Base-by-base conservation (phyloP, 1,140 invertebrate species). In the Aphidius gifuensis region DNA sequence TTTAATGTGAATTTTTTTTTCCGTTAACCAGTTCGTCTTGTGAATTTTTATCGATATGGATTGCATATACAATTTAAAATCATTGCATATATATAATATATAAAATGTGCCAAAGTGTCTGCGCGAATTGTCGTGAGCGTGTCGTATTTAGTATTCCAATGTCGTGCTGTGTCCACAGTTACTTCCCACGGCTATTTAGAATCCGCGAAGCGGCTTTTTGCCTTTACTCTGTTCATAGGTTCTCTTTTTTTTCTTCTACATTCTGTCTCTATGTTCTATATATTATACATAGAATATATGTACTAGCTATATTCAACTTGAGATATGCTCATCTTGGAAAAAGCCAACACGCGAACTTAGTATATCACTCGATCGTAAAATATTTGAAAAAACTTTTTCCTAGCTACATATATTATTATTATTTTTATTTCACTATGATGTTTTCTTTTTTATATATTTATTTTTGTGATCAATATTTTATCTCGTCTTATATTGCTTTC, bases 161-260 rank as follows among this genome's bases (percentile, higher is more conserved):
- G 71, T 67, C 67, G 68, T 71, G 69, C 55, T 43, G 48, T 65
- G 63, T 44, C 62, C 70, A 68, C 66, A 66, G 64, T 69, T 74
- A 75, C 75, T 80, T 80, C 79, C 78, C 79, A 80, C 79, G 77
- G 77, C 74, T 78, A 73, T 77, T 75, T 73, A 69, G 68, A 78
- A 77, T 78, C 75, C 74, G 61, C 66, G 60, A 63, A 51, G 42
- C 40, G 68, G 68, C 67, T 72, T 66, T 65, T 71, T 72, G 16
- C 32, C 43, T 50, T 32, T 32, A 32, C 58, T 68, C 69, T 71
- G 73, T 76, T 76, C 69, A 65, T 60, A 53, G 64, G 42, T 11
- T 48, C 21, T 48, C n/a, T 54, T 16, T 40, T 58, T 39, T 45
- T 49, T 48, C 57, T 32, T 32, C 23, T 3, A 32, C 23, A 32